Base-by-base conservation (phyloP, 1,140 invertebrate genomes). In the Leptinotarsa lineolata region DNA sequence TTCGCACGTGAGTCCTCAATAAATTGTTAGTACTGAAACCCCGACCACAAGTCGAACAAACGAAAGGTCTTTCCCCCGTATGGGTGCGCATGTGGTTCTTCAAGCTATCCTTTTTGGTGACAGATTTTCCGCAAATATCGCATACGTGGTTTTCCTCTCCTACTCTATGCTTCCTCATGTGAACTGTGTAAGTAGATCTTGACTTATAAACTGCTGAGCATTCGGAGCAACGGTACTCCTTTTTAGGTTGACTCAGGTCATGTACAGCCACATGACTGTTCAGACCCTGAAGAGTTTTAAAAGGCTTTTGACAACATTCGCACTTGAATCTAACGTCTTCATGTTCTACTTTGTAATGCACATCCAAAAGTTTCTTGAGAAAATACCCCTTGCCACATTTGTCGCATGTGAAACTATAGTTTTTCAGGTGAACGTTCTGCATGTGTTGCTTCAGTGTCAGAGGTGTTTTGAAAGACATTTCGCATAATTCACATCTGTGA, bases 341-440 rank as follows among this genome's bases (percentile, higher is more conserved):
- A 59, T 77, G 76, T 8, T 44, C 65, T 15, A 22, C 21, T 54
- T 69, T 65, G 16, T 64, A 58, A 46, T 77, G 76, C 11, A 20
- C 21, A 20, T 72, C 70, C 22, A 77, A 60, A 16, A 16, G 1
- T 16, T 78, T 81, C 24, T 88, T 90, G 77, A 90, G 85, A 16
- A 92, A 91, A 81, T 94, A 94, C 72, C 90, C 88, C 64, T 92
- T 86, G 4, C 89, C 89, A 84, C 94, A 95, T 64, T 89, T 87
- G 70, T 90, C 89, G 83, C 93, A 94, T 4, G 75, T 73, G 39
- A 75, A 76, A 2, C 18, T 60, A 22, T 72, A 72, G 46, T 66
- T 72, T 66, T 72, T 72, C 2, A 66, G 22, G 20, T 72, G 63
- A 1, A 67, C 3, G 46, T 67, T 45, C 45, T 67, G 63, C 22